Evolutionary conservation across 2,797 vertebrate species (phyloP), one percentile per base, ranked within the genome.

Genomic region (Eulemur mongoz): DNA sequence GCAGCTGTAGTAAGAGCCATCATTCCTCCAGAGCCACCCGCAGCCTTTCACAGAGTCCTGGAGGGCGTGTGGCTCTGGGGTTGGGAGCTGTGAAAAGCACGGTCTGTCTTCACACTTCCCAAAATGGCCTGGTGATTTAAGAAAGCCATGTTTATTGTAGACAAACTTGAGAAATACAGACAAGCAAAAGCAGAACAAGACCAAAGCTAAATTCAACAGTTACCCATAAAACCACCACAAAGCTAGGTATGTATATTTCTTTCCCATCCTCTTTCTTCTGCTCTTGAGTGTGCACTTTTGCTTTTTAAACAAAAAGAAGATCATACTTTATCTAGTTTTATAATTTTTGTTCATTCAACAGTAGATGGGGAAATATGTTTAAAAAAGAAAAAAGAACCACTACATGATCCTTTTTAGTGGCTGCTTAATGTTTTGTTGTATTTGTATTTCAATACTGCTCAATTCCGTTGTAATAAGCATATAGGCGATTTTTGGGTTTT

Each of bases 1-100:
- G 1, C 69, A 18, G n/a, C 61, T 54, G 5, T n/a, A 5, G 4
- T 13, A 17, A 69, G 45, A 65, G 30, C 0, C 0, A 1, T 14
- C 10, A 2, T 40, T 38, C 14, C 69, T 35, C 35, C 6, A 38
- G 54, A 23, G 7, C 27, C 18, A 14, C 8, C 27, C 35, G 43
- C 8, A 45, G 89, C 69, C 40, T 79, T 80, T 45, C 0, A 13
- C n/a, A 25, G 17, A 27, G 9, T 72, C 90, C 59, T 75, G 1
- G 0, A 78, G 40, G 63, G 45, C 13, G 48, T 50, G 35, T 65
- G 59, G 57, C 81, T 65, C 70, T n/a, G 0, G 75, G 48, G 35
- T 43, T 35, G 54, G 48, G 1, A 79, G 35, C 12, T 69, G 63
- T 67, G 61, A n/a, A 32, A 7, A 61, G n/a, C 35, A 61, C 15